phyloP scores from a whole-genome alignment of 2,888 invertebrate genomes.

The Latrodectus hesperus region DNA sequence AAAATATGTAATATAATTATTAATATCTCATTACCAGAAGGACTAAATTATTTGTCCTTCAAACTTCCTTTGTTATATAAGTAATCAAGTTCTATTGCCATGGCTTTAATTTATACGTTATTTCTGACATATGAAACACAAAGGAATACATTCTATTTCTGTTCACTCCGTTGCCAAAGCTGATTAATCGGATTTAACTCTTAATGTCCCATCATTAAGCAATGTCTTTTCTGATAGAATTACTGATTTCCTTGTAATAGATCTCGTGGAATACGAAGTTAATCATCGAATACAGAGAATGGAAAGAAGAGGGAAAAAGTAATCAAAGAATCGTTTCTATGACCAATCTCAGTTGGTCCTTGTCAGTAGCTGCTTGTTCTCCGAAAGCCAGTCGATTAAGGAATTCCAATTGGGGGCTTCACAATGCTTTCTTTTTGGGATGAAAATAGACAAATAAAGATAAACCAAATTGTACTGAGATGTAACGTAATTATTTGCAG shows the following conservation, averaged over 20 bases:
- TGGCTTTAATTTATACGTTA: no score
- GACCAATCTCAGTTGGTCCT: constrained; percentile 44
- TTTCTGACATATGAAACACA: no score
- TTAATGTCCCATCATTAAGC: constrained; percentile 49
- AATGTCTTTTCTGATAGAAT: constrained; percentile 21
- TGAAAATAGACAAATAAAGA: not conserved
- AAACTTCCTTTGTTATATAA: not conserved
- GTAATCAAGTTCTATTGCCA: no score
- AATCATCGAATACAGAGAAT: constrained; percentile 37
- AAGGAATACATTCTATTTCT: no score
- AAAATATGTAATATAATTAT: no score
- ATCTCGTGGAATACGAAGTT: constrained; percentile 26
- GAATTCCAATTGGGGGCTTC: constrained; percentile 3
- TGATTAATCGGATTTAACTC: constrained; percentile 34
- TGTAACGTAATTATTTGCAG: not conserved
- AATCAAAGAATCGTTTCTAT: constrained; percentile 26
- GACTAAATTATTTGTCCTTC: not conserved
- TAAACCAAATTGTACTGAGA: not conserved
- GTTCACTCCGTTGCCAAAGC: not conserved
- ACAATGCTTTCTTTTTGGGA: not conserved
- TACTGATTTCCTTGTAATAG: constrained; percentile 38
- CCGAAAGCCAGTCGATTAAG: constrained; percentile 36
- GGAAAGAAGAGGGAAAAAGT: not conserved
- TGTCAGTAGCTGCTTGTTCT: constrained; percentile 49
- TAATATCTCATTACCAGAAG: not conserved